phyloP scores from a whole-genome alignment of 2,113 vertebrate species.

The Gallinago media region DNA sequence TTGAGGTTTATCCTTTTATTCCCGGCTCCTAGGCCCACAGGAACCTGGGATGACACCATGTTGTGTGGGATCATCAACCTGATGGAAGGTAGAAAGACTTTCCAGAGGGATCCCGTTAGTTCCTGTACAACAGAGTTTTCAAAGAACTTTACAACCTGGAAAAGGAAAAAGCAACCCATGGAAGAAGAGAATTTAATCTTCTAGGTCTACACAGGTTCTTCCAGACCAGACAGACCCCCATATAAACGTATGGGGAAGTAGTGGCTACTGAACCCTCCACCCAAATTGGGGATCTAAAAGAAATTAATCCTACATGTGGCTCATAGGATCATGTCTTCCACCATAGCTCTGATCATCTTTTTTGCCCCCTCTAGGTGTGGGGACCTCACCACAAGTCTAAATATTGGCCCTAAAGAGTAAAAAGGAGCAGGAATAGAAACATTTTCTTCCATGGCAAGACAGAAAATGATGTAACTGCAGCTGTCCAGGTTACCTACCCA shows the following conservation, averaged over 20 bases:
- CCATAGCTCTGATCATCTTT: background rate
- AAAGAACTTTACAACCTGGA: background rate
- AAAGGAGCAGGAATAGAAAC: background rate
- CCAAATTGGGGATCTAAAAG: no score
- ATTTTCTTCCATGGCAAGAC: background rate
- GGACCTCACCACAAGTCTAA: background rate
- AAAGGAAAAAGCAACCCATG: background rate
- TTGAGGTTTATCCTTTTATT: background rate
- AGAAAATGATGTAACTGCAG: background rate
- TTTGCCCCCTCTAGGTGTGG: no score
- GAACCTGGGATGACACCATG: background rate
- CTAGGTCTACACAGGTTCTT: background rate
- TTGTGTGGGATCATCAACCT: no score
- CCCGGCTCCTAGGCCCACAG: background rate
- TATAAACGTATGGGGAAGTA: fast-evolving
- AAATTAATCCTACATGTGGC: background rate
- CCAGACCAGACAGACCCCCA: background rate
- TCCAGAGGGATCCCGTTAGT: no score
- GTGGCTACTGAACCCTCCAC: background rate
- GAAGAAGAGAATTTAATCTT: background rate
- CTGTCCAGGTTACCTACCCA: background rate
- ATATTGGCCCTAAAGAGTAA: background rate
- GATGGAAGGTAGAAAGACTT: no score
- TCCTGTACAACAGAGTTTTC: no score
- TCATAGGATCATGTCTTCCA: background rate